Evolutionary conservation across 35 echinoderm and acorn worm species (phyloP).

Genomic region (Diadema setosum): DNA sequence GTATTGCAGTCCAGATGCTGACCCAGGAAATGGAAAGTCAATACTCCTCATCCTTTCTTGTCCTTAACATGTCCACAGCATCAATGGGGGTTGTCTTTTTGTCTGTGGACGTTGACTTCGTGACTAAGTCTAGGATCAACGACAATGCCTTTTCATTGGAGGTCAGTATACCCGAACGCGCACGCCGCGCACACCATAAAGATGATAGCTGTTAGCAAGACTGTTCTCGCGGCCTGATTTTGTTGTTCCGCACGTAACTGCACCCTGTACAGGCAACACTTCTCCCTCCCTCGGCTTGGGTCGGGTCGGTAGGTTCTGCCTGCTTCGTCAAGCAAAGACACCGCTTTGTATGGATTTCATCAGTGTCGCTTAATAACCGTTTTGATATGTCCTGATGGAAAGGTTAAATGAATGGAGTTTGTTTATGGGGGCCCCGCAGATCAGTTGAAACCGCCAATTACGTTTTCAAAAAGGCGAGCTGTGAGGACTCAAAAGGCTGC

Average conservation of each 20-base stretch:
- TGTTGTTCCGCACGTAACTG: no score
- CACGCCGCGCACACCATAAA: neutral
- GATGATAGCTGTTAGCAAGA: no score
- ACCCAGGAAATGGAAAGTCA: no score
- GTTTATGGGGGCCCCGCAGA: neutral
- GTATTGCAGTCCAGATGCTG: no score
- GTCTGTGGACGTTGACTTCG: constrained; percentile 3
- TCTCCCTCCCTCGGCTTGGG: neutral
- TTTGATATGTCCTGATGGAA: neutral
- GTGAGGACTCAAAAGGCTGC: neutral
- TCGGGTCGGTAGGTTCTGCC: neutral
- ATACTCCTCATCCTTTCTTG: no score
- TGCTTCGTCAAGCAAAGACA: constrained; percentile 26
- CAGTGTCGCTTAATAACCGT: constrained; percentile 24
- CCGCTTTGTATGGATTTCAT: constrained; percentile 16
- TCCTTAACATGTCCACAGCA: no score
- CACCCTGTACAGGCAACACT: neutral
- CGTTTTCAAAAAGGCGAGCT: neutral
- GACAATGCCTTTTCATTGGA: constrained; percentile 12
- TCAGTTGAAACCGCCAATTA: constrained; percentile 28
- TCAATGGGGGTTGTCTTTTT: neutral
- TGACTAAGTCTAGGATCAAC: neutral
- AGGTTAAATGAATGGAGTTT: constrained; percentile 26
- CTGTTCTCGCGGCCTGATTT: no score
- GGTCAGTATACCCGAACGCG: neutral